phyloP scores from a whole-genome alignment of 1,140 invertebrate genomes.

The Pseudomyrmex gracilis region DNA sequence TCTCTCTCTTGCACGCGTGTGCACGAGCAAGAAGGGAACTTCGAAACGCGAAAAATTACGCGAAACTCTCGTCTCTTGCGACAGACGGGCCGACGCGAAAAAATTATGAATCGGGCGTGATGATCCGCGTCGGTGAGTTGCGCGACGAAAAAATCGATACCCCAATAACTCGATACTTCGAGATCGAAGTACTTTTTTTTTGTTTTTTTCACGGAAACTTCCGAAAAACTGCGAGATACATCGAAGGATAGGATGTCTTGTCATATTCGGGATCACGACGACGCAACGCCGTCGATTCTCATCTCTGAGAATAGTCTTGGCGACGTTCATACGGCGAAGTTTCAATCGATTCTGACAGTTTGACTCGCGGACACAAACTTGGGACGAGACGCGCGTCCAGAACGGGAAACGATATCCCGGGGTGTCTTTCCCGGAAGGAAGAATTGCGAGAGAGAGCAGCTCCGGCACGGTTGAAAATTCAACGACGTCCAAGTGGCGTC shows the following conservation, averaged over 20 bases:
- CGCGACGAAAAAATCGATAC: too few relatives aligned
- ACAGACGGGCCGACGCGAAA: too few relatives aligned
- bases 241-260: neutral
- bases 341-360: conserved; percentile 78
- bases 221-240: neutral
- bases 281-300: conserved; percentile 44
- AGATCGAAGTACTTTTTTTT: neutral
- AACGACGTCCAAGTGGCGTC: conserved; percentile 57
- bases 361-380: conserved; percentile 64
- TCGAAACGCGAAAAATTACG: too few relatives aligned
- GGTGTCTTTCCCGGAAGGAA: conserved; percentile 2
- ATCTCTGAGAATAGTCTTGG: conserved; percentile 45
- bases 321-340: conserved; percentile 66
- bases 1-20: too few relatives aligned
- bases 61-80: too few relatives aligned
- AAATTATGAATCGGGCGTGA: too few relatives aligned
- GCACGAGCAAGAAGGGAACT: neutral
- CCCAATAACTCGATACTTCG: neutral
- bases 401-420: conserved; percentile 22
- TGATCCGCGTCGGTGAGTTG: too few relatives aligned
- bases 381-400: conserved; percentile 12
- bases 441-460: conserved; percentile 7
- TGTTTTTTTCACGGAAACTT: conserved; percentile 9
- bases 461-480: conserved; percentile 51
- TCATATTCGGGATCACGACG: conserved; percentile 43